These are phyloP conservation scores for Drosophila sechellia DNA, from an alignment of 1,140 invertebrate species.

Conservation along the genomic window DNA sequence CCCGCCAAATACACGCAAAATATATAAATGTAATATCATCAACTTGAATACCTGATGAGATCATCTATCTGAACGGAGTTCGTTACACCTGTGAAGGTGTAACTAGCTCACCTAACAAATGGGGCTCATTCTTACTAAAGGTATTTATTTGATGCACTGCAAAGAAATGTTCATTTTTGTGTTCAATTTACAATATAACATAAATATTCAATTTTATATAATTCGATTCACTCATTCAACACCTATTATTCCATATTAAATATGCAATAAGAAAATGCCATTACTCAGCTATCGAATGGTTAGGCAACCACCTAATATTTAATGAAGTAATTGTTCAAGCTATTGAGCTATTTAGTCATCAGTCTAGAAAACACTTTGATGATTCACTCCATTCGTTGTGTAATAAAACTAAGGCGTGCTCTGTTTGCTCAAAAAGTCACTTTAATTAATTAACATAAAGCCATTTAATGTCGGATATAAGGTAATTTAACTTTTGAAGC, in stretches of 20 bases:
- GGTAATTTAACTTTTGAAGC: slow-evolving; percentile 7
- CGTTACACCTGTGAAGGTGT: slow-evolving; percentile 20
- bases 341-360: slow-evolving; percentile 15
- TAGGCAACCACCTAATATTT: neutral
- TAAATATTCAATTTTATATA: too few species aligned
- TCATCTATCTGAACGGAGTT: slow-evolving; percentile 17
- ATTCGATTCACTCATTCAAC: neutral
- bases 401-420: slow-evolving; percentile 31
- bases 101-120: slow-evolving; percentile 5
- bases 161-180: too few species aligned
- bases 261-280: slow-evolving; percentile 4
- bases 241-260: neutral
- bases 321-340: slow-evolving; percentile 12
- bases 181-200: too few species aligned
- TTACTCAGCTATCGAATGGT: neutral
- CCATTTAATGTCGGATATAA: neutral
- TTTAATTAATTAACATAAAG: slow-evolving; percentile 37
- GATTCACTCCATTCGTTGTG: slow-evolving; percentile 20
- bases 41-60: slow-evolving; percentile 32
- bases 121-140: neutral
- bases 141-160: neutral
- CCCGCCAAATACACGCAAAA: neutral
- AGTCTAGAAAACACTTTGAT: slow-evolving; percentile 1
- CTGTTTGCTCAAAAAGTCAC: slow-evolving; percentile 2
- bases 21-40: slow-evolving; percentile 14